Evolutionary conservation across 2,797 vertebrate genomes (phyloP), one percentile per base, ranked within the genome.

Genomic region (Mormyrops attenuatus): DNA sequence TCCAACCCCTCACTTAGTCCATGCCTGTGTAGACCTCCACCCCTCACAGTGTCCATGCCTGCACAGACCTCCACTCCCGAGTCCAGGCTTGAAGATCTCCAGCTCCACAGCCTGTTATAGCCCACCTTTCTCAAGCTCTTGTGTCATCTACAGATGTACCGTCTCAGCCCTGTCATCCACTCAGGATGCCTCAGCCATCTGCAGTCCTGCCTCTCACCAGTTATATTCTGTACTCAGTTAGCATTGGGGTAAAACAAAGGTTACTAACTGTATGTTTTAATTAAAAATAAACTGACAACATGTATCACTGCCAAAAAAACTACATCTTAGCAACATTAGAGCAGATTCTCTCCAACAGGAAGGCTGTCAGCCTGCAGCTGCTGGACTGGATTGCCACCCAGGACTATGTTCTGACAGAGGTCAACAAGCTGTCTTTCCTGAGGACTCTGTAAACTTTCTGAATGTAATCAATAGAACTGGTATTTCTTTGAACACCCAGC

Each of bases 391-490:
- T 30, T 7, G 0, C 30, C 44, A 85, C 9, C 11, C 44, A 26
- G 49, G 44, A 50, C 49, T 52, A 11, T 26, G 20, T 85, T 85
- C 84, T 52, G 41, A 82, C 2, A 44, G 17, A 44, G 41, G 41
- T 47, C 41, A 82, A 47, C 47, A 85, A 50, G 44, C 47, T 22
- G n/a, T 85, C 84, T 26, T 52, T 26, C 49, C 22, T 85, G 84
- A 50, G 84, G 52, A 50, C 11, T 41, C 38, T 87, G 86, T 87
- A 55, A 55, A 55, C 52, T n/a, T 87, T n/a, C 53, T 60, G 86
- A 87, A 87, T 57, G 52, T 87, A 63, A 44, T 41, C 30, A 87
- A 63, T 44, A 87, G 20, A 87, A 38, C 55, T 52, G 82, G 82
- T 15, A 49, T 52, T 30, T 85, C 82, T 85, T 50, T 85, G 82